Conservation (phyloP, 1,140 invertebrate species). For the Wiebesia pumilae region DNA sequence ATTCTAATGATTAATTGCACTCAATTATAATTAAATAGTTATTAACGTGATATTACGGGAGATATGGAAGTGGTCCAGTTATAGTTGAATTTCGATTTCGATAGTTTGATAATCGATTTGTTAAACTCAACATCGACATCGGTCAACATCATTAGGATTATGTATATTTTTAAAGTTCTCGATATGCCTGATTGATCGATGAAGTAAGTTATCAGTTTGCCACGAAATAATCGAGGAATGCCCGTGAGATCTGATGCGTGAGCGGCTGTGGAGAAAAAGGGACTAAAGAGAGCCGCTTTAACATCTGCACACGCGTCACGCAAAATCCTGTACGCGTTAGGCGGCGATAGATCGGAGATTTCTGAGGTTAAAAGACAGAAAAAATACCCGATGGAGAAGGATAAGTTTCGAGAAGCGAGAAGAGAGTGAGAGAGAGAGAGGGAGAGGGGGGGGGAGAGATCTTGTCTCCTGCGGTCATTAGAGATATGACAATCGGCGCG, state of each 20-base stretch:
- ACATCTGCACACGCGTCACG: slow-evolving; percentile 49
- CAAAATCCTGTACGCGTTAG: slow-evolving; percentile 50
- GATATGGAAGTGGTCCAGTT: background rate
- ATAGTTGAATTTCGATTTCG: too few species aligned
- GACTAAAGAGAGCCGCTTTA: slow-evolving; percentile 16
- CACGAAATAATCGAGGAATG: slow-evolving; percentile 26
- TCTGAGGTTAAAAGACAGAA: slow-evolving; percentile 19
- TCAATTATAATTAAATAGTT: too few species aligned
- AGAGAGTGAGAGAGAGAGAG: background rate
- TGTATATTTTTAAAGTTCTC: background rate
- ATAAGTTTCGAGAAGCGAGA: background rate
- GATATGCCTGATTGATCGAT: slow-evolving; percentile 46
- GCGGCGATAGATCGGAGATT: slow-evolving; percentile 35
- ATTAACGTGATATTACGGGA: background rate
- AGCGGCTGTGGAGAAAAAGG: slow-evolving; percentile 5
- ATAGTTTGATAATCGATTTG: slow-evolving; percentile 17
- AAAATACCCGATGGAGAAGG: background rate
- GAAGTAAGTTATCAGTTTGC: slow-evolving; percentile 40
- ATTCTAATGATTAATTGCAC: too few species aligned
- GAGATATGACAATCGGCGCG: slow-evolving; percentile 60
- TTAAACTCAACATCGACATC: background rate
- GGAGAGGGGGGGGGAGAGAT: background rate
- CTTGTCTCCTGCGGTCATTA: slow-evolving; percentile 66
- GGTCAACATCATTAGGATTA: background rate
- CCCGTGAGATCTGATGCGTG: slow-evolving; percentile 14